These are phyloP conservation scores for Microcaecilia unicolor DNA, from an alignment of 2,797 vertebrate species.

Conservation along the genomic window DNA sequence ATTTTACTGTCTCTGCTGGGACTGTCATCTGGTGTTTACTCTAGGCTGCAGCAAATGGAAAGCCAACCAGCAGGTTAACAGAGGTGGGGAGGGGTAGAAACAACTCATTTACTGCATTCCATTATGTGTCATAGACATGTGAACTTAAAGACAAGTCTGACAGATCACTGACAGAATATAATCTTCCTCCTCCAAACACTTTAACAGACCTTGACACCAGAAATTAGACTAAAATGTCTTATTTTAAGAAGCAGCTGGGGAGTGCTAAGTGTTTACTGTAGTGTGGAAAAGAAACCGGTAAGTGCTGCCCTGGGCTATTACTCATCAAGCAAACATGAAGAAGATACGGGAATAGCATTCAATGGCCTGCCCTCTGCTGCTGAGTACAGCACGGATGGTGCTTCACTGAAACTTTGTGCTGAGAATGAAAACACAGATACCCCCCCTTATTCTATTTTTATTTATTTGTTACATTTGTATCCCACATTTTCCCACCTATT, in stretches of 20 bases:
- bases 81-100: background rate
- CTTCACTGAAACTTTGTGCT: no score
- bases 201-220: conserved; percentile 26
- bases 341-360: background rate
- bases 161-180: conserved; percentile 24
- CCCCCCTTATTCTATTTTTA: no score
- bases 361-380: no score
- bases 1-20: conserved; percentile 1
- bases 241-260: conserved; percentile 35
- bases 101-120: conserved; percentile 13
- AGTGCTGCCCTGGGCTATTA: background rate
- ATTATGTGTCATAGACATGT: conserved; percentile 17
- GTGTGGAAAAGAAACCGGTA: background rate
- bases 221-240: conserved; percentile 36
- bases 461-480: no score
- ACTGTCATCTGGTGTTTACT: conserved; percentile 7
- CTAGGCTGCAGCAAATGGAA: fast-evolving
- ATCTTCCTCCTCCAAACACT: conserved; percentile 28
- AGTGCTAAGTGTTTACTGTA: conserved; percentile 10
- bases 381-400: no score
- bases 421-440: no score
- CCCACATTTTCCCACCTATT: no score
- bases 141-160: conserved; percentile 20
- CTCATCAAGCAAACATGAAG: fast-evolving
- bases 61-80: background rate